Conservation (phyloP, 2,113 vertebrate species). For the Propithecus coquereli region DNA sequence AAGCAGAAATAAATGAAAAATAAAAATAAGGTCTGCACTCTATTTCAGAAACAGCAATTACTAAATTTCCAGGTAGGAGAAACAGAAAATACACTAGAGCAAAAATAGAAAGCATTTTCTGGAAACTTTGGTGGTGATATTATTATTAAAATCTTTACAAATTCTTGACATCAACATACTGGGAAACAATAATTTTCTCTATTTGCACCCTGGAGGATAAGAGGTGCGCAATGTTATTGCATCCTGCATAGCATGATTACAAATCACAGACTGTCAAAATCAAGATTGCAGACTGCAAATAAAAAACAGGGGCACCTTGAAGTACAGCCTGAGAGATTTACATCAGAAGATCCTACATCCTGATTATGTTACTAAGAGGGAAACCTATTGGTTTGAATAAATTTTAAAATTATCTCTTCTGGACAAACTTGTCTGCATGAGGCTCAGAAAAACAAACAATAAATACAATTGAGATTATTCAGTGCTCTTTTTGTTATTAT, state of each 20-base stretch:
- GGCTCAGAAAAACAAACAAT: background rate
- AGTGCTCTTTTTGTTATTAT: background rate
- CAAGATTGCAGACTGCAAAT: background rate
- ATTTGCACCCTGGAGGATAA: background rate
- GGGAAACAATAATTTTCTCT: background rate
- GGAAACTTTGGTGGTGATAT: background rate
- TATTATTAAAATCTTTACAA: conserved; percentile 21
- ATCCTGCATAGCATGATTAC: background rate
- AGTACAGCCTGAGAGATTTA: background rate
- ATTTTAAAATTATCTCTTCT: background rate
- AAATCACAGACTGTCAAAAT: background rate
- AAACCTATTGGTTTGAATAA: background rate
- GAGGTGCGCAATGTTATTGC: background rate
- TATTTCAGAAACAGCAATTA: background rate
- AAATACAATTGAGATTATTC: background rate
- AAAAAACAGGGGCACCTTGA: background rate
- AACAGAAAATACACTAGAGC: background rate
- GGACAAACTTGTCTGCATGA: background rate
- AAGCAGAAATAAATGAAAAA: conserved; percentile 27
- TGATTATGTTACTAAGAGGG: background rate
- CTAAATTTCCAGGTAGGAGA: background rate
- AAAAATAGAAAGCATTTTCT: background rate
- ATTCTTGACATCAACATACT: background rate
- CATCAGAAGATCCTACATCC: background rate
- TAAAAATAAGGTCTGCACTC: background rate